Conservation (phyloP, 2,888 invertebrate species). For the Harpalus rubripes region DNA sequence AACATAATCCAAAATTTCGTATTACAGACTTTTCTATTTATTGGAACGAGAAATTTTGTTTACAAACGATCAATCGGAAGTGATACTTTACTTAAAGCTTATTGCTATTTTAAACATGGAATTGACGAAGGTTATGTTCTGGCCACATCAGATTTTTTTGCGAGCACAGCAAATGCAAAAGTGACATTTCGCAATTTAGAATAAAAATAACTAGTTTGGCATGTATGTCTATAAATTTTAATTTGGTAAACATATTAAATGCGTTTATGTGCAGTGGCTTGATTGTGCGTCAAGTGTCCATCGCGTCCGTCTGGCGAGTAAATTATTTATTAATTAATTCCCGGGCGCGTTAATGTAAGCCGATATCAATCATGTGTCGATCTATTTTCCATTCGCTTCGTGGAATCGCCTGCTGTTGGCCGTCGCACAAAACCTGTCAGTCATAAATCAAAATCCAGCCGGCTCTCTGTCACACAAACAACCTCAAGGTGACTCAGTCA, state of each 20-base stretch:
- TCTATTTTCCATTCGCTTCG: constrained; percentile 51
- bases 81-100: too few relatives aligned
- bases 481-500: constrained; percentile 47
- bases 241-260: not conserved
- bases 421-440: constrained; percentile 49
- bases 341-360: constrained; percentile 30
- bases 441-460: constrained; percentile 55
- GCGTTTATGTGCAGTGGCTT: not conserved
- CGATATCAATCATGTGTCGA: constrained; percentile 51
- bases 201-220: too few relatives aligned
- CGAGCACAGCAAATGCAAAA: too few relatives aligned
- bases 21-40: too few relatives aligned
- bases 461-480: constrained; percentile 49
- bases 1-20: too few relatives aligned
- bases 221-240: too few relatives aligned
- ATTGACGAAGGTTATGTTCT: too few relatives aligned
- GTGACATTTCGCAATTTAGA: too few relatives aligned
- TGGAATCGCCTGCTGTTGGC: constrained; percentile 23
- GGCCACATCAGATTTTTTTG: too few relatives aligned
- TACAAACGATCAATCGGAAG: too few relatives aligned
- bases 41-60: too few relatives aligned
- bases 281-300: not conserved
- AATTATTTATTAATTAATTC: constrained; percentile 46
- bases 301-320: not conserved
- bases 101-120: too few relatives aligned